A percentile compares a stretch with the other conserved stretches of the same genome.
phyloP scores from a whole-genome alignment of 2,113 vertebrate genomes.

The Ondatra zibethicus region DNA sequence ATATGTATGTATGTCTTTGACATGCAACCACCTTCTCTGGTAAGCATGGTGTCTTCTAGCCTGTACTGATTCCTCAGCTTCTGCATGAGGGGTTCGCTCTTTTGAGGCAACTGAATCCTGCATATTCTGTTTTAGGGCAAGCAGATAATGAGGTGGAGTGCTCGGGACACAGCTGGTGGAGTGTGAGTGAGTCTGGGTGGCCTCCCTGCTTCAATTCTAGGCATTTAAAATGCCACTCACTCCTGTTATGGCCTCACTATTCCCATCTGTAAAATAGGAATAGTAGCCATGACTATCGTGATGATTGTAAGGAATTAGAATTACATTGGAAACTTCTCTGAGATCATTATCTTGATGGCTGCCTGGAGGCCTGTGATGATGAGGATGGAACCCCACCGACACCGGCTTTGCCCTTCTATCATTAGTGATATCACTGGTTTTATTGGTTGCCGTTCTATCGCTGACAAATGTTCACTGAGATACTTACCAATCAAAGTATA shows the following conservation, averaged over 20 bases:
- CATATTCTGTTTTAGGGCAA: not conserved
- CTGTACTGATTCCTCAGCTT: conserved; percentile 69
- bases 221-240: not conserved
- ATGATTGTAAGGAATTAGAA: not conserved
- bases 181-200: not conserved
- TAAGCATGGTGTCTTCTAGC: conserved; percentile 61
- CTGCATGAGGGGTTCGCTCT: conserved; percentile 59
- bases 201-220: not conserved
- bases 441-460: too few relatives aligned
- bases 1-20: not conserved
- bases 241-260: not conserved
- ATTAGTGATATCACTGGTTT: not conserved
- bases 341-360: not conserved
- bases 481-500: not conserved
- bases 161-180: not conserved
- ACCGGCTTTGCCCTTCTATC: not conserved
- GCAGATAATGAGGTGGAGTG: not conserved
- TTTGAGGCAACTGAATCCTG: conserved; percentile 71
- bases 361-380: accelerated
- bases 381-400: not conserved
- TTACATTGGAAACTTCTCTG: not conserved
- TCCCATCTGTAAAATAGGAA: not conserved
- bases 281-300: accelerated
- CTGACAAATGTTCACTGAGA: not conserved
- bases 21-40: not conserved